phyloP scores from a whole-genome alignment of 2,888 invertebrate species.

The Cephus rjabovi region DNA sequence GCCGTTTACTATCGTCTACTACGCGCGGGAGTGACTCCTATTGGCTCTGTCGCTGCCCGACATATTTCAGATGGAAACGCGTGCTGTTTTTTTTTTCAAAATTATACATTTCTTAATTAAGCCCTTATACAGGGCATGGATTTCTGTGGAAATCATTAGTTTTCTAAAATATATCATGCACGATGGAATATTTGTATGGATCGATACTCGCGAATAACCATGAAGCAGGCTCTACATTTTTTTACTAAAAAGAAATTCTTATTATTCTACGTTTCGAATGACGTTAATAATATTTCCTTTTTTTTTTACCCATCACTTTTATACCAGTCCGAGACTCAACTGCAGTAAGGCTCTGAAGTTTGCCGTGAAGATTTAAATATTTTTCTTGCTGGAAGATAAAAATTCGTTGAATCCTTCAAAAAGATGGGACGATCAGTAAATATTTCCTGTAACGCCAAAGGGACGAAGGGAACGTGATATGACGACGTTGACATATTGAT shows the following conservation, averaged over 20 bases:
- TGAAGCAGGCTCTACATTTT: background rate
- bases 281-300: background rate
- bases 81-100: background rate
- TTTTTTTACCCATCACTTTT: background rate
- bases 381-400: background rate
- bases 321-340: background rate
- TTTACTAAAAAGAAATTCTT: background rate
- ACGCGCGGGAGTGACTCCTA: background rate
- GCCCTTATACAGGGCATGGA: background rate
- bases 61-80: background rate
- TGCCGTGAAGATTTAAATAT: background rate
- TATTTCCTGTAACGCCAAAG: background rate
- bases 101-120: background rate
- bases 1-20: background rate
- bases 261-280: background rate
- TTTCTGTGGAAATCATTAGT: background rate
- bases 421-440: background rate
- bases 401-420: background rate
- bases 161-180: background rate
- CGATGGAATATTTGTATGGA: background rate
- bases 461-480: background rate
- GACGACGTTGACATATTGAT: background rate
- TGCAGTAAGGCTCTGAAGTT: too few relatives aligned
- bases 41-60: background rate
- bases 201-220: background rate